Base-by-base conservation (phyloP, 2,113 vertebrate species). In the Promerops cafer region DNA sequence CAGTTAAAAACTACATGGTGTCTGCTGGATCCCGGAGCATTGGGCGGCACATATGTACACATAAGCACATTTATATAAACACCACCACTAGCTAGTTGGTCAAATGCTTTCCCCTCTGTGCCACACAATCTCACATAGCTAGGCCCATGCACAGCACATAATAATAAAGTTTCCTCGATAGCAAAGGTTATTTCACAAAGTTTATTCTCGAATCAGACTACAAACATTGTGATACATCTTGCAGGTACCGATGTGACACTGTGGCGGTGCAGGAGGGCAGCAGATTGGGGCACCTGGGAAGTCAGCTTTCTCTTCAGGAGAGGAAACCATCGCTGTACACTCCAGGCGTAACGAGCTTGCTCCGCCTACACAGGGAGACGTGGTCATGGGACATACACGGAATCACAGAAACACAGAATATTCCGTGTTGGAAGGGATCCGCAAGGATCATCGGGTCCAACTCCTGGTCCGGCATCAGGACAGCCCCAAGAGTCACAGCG, bases 91-190 rank as follows among this genome's bases (percentile, higher is more conserved):
- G 16, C 21, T 44, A 28, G 45, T 31, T 19, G 52, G 10, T 68
- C 18, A n/a, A 16, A 50, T 47, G 23, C 50, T 52, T 78, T 66
- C 60, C 19, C 10, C 12, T 30, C 35, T 13, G 35, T 65, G 49
- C 17, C n/a, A 60, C 0, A 0, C 27, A 22, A 17, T 24, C 37
- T 71, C 40, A 37, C 0, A 0, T 11, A n/a, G n/a, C 19, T 8
- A 18, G 4, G 6, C 42, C 40, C 6, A 30, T 14, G 42, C 22
- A 63, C 3, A 7, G 23, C 39, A 23, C 22, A 6, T 0, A 30
- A 35, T 10, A 49, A 56, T 21, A 8, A 68, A 87, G 28, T 10
- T 44, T 17, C 30, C 49, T 47, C 2, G 1, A 2, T 8, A 59
- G 10, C 28, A 40, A 61, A 37, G 20, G 14, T 13, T 33, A 23